Conservation (phyloP, 1,140 invertebrate genomes). For the Scaptomyza pallida region DNA sequence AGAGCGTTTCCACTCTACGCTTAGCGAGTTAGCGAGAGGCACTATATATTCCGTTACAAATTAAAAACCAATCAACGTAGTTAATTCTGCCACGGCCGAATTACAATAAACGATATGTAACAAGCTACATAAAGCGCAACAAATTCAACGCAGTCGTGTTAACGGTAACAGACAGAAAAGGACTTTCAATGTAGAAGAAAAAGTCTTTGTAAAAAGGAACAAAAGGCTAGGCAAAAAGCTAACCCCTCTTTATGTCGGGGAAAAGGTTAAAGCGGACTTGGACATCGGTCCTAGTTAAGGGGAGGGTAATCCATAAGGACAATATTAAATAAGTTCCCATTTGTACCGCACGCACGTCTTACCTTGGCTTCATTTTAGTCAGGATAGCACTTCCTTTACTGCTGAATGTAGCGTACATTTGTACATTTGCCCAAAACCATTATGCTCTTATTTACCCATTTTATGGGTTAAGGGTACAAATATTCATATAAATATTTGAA, state of each 20-base stretch:
- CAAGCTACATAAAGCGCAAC: background rate
- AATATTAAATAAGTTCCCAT: background rate
- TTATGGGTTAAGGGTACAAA: too few relatives aligned
- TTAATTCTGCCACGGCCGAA: too few relatives aligned
- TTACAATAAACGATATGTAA: too few relatives aligned
- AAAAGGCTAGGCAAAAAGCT: background rate
- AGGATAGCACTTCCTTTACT: background rate
- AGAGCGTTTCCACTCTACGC: background rate
- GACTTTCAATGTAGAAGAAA: background rate
- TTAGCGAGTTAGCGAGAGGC: background rate
- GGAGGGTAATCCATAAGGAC: conserved; percentile 5
- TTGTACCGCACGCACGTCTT: too few relatives aligned
- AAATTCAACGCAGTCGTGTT: background rate
- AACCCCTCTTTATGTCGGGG: background rate
- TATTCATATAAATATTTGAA: too few relatives aligned
- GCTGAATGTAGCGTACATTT: too few relatives aligned
- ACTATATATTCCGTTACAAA: too few relatives aligned
- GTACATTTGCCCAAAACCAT: too few relatives aligned
- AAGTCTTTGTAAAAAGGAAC: background rate
- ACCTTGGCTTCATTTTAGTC: background rate
- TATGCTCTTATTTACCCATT: too few relatives aligned
- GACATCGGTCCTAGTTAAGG: background rate
- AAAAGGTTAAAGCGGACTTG: background rate
- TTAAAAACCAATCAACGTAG: too few relatives aligned
- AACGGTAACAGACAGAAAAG: background rate